These are phyloP conservation scores for Hyperoplus lanceolatus DNA, from an alignment of 2,797 vertebrate genomes.

Conservation along the genomic window DNA sequence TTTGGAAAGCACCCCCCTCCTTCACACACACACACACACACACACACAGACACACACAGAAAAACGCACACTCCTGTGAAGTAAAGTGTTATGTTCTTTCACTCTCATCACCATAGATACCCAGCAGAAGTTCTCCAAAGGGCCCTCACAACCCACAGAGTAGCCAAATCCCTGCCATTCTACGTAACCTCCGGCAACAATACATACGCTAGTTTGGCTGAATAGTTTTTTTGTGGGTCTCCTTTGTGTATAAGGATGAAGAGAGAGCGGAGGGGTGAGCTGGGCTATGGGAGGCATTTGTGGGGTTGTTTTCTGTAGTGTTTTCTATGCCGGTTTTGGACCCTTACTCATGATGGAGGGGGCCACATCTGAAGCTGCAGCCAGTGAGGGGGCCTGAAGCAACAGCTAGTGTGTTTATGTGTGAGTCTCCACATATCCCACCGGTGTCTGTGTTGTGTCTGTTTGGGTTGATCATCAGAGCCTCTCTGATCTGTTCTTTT, in stretches of 20 bases:
- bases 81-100: slow-evolving; percentile 59
- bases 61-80: slow-evolving; percentile 39
- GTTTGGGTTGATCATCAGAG: slow-evolving; percentile 41
- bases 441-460: slow-evolving; percentile 28
- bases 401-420: slow-evolving; percentile 23
- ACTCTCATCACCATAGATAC: slow-evolving; percentile 76
- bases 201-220: slow-evolving; percentile 74
- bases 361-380: slow-evolving; percentile 55
- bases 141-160: slow-evolving; percentile 57
- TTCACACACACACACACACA: slow-evolving; percentile 31
- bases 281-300: not conserved
- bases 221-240: slow-evolving; percentile 63
- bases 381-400: slow-evolving; percentile 55
- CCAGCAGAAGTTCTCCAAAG: slow-evolving; percentile 63
- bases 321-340: slow-evolving; percentile 48
- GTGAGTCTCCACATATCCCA: slow-evolving; percentile 28
- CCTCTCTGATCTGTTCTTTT: slow-evolving; percentile 7
- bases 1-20: slow-evolving; percentile 65
- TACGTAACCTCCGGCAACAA: slow-evolving; percentile 73
- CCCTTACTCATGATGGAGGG: slow-evolving; percentile 53
- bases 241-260: slow-evolving; percentile 72
- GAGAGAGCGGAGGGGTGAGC: slow-evolving; percentile 36
- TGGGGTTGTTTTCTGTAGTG: slow-evolving; percentile 7
- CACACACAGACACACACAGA: slow-evolving; percentile 28
- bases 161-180: slow-evolving; percentile 70